phyloP scores from a whole-genome alignment of 2,888 invertebrate genomes.

The Andrena bucephala region DNA sequence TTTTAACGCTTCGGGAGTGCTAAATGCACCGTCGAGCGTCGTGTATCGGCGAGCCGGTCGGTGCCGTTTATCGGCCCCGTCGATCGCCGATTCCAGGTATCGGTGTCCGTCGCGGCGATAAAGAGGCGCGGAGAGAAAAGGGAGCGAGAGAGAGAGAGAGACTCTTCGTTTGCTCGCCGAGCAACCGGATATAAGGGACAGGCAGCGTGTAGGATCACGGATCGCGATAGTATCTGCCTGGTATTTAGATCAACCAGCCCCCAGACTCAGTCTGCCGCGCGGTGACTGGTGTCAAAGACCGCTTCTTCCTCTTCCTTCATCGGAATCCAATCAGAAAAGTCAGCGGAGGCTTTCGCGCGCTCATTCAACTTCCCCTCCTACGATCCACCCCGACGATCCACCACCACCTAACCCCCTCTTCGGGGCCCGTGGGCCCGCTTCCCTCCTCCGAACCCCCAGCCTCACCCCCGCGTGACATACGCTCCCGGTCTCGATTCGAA shows the following conservation, averaged over 20 bases:
- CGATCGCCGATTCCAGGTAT: constrained; percentile 52
- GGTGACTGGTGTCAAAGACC: constrained; percentile 68
- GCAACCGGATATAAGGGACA: constrained; percentile 49
- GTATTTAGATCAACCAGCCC: constrained; percentile 77
- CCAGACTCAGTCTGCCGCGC: constrained; percentile 69
- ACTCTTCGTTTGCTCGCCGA: constrained; percentile 13
- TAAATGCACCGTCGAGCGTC: constrained; percentile 54
- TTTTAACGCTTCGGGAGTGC: constrained; percentile 56
- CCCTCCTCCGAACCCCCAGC: neutral
- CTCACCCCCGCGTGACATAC: constrained; percentile 25
- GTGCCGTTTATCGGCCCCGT: constrained; percentile 39
- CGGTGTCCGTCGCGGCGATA: constrained; percentile 46
- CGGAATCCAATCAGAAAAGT: constrained; percentile 68
- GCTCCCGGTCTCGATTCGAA: constrained; percentile 25
- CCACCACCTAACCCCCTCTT: neutral
- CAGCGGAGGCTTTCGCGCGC: constrained; percentile 66
- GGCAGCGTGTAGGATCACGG: constrained; percentile 67
- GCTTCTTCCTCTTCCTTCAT: constrained; percentile 60
- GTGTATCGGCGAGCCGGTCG: constrained; percentile 38
- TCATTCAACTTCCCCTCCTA: constrained; percentile 59
- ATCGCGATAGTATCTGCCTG: constrained; percentile 74
- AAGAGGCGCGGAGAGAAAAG: constrained; percentile 17
- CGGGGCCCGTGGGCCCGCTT: constrained; percentile 16
- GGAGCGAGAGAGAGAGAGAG: constrained; percentile 9
- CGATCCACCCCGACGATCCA: neutral